Evolutionary conservation across 2,113 vertebrate species (phyloP), one percentile per base, ranked within the genome.

Genomic region (Hippoglossus stenolepis): DNA sequence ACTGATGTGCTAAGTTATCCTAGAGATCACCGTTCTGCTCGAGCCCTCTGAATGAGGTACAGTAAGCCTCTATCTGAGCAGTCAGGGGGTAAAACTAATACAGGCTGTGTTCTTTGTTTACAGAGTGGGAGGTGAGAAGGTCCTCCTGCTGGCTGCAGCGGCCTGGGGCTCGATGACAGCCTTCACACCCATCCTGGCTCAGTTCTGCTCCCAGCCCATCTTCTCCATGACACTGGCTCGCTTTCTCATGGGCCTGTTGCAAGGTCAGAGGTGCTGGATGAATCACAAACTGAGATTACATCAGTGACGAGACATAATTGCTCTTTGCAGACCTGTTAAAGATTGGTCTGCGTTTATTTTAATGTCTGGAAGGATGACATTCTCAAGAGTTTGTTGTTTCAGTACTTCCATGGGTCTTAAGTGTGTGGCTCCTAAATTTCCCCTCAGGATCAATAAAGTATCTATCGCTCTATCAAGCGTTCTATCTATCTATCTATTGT

Each of bases 91-190:
- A 1, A 45, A 8, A 21, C 45, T 78, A 14, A 70, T 24, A 1
- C 49, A 17, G 35, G 64, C 51, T 85, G 18, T 76, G 1, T 31
- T 75, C 3, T 79, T 65, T 85, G 45, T 77, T 17, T 26, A 14
- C 77, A 99, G 98, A 78, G 95, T 98, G 14, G 97, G 98, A 43
- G 97, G 98, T 9, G 97, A 98, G 93, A 99, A 96, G 76, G 94
- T 99, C 40, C 94, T 99, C 31, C 87, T 99, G 65, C 92, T 98
- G 57, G 96, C 98, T 0, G 96, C 97, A 0, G 93, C 95, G 0
- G 95, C 96, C 58, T 99, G 97, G 98, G 98, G 97, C 4, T 91
- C 94, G 57, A 95, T 98, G 92, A 97, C 96, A 0, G 91, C 95
- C 1, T 89, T 96, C 86, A 98, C 96, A 0, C 97, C 97, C 0